These are phyloP conservation scores for Eurois occulta DNA, from an alignment of 2,888 invertebrate species.

Conservation along the genomic window DNA sequence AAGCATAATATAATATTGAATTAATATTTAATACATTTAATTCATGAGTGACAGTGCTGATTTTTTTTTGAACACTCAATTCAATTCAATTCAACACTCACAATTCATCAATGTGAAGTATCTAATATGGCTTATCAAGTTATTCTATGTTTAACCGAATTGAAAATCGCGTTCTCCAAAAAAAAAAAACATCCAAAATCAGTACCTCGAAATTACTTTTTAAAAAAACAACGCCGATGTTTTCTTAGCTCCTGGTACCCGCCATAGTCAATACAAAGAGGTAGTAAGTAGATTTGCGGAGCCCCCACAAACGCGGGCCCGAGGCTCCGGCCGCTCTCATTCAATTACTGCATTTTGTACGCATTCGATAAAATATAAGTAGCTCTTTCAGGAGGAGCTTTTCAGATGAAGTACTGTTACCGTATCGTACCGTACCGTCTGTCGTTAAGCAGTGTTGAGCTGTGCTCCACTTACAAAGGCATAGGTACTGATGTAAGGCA, in stretches of 20 bases:
- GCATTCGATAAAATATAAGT: slow-evolving; percentile 58
- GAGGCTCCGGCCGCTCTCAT: slow-evolving; percentile 71
- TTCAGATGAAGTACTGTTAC: background rate
- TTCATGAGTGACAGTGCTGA: no score
- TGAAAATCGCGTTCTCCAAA: background rate
- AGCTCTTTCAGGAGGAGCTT: slow-evolving; percentile 15
- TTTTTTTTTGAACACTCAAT: no score
- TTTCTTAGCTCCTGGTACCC: slow-evolving; percentile 69
- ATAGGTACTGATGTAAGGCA: background rate
- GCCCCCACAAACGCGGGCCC: slow-evolving; percentile 73
- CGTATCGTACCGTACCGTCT: no score
- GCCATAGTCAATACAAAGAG: slow-evolving; percentile 86
- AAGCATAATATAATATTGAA: no score
- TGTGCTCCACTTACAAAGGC: background rate
- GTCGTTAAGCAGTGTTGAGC: background rate
- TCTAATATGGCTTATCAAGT: background rate
- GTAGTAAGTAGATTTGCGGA: slow-evolving; percentile 86
- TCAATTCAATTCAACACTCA: no score
- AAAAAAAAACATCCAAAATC: background rate
- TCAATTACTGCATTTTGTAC: slow-evolving; percentile 80
- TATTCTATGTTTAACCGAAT: background rate
- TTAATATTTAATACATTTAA: no score
- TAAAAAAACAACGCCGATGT: background rate
- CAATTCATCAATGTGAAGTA: background rate
- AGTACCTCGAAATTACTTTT: background rate